phyloP scores from a whole-genome alignment of 1,140 invertebrate genomes.

The Acyrthosiphon pisum region DNA sequence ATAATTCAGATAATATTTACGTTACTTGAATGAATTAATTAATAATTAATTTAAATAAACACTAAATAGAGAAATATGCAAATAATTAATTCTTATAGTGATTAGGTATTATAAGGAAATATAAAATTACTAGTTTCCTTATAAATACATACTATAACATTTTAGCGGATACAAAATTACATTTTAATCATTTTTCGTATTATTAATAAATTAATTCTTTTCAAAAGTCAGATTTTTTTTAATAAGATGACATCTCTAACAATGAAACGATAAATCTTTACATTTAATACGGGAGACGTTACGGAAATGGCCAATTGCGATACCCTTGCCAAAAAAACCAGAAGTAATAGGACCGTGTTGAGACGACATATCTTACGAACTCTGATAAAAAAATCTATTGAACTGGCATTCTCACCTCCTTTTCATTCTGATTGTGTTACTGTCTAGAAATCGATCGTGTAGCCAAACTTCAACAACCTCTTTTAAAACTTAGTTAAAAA shows the following conservation, averaged over 20 bases:
- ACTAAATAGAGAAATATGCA: neutral
- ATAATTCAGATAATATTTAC: neutral
- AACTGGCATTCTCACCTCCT: neutral
- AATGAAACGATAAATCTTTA: neutral
- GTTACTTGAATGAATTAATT: neutral
- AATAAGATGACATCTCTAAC: neutral
- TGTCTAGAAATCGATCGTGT: conserved; percentile 30
- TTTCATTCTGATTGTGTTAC: conserved; percentile 21
- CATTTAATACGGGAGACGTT: neutral
- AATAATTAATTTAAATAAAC: neutral
- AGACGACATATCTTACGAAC: neutral
- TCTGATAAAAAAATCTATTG: conserved; percentile 1
- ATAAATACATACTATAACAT: neutral
- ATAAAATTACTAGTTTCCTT: neutral
- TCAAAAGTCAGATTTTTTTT: neutral
- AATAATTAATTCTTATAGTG: neutral
- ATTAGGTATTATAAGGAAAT: neutral
- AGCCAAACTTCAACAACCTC: conserved; percentile 35
- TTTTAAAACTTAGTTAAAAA: conserved; percentile 55
- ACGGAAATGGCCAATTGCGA: neutral
- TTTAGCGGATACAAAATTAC: neutral
- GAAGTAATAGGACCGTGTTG: conserved; percentile 7
- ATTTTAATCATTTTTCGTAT: neutral
- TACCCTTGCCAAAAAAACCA: conserved; percentile 1
- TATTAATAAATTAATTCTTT: neutral